These are phyloP conservation scores for Salvelinus alpinus DNA, from an alignment of 2,113 vertebrate genomes.

Conservation along the genomic window DNA sequence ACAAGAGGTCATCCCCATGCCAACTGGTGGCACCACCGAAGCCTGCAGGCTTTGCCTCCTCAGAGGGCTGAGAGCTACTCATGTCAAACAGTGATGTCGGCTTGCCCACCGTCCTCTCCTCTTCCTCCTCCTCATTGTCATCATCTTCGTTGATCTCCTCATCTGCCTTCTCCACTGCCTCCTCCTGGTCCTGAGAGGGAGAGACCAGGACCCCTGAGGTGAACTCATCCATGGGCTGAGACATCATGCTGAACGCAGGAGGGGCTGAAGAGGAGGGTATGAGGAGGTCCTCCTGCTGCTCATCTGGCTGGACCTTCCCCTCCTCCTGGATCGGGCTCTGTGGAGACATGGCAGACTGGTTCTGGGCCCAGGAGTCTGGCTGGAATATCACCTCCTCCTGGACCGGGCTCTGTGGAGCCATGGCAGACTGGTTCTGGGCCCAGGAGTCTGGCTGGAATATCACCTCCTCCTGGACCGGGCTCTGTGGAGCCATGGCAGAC, in stretches of 20 bases:
- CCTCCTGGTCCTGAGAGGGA: conserved; percentile 61
- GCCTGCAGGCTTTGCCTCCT: conserved; percentile 52
- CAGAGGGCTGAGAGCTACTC: conserved; percentile 63
- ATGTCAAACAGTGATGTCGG: conserved; percentile 45
- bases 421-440: background rate
- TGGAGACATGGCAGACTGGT: background rate
- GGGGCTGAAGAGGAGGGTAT: conserved; percentile 34
- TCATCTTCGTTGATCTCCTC: conserved; percentile 76
- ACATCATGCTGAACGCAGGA: conserved; percentile 33
- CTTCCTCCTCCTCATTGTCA: conserved; percentile 62
- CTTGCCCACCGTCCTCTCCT: conserved; percentile 62
- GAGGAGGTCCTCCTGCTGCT: conserved; percentile 51
- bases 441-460: conserved; percentile 10
- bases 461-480: conserved; percentile 23
- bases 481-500: conserved; percentile 27
- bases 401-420: conserved; percentile 30
- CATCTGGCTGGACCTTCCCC: conserved; percentile 21
- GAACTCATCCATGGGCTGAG: conserved; percentile 40
- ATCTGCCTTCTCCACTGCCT: conserved; percentile 76
- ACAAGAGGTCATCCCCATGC: conserved; percentile 55
- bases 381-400: conserved; percentile 38
- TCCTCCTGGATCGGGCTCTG: background rate
- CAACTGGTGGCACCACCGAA: conserved; percentile 52
- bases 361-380: conserved; percentile 10
- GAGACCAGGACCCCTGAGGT: conserved; percentile 42